Evolutionary conservation across 2,888 invertebrate species (phyloP).

Genomic region (Pasiphila rectangulata): DNA sequence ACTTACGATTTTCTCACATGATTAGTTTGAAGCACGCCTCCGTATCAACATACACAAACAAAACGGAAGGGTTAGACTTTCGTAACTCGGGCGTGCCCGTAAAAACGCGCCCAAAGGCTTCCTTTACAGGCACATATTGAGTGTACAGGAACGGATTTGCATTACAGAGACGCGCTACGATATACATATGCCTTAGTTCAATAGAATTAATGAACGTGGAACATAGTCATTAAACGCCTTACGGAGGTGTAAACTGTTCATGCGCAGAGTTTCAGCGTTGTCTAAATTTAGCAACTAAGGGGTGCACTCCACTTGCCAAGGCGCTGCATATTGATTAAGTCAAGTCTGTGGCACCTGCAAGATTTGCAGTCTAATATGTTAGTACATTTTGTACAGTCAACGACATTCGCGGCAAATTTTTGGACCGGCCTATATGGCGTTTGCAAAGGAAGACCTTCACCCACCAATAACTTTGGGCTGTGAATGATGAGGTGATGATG

Average conservation of each 20-base stretch:
- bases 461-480: too few relatives aligned
- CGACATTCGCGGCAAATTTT: too few relatives aligned
- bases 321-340: constrained; percentile 51
- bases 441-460: too few relatives aligned
- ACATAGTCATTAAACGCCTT: constrained; percentile 71
- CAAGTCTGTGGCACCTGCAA: constrained; percentile 37
- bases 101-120: constrained; percentile 64
- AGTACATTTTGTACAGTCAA: too few relatives aligned
- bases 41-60: constrained; percentile 62
- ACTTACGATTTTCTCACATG: constrained; percentile 37
- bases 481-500: too few relatives aligned
- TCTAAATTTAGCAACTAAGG: constrained; percentile 63
- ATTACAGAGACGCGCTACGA: constrained; percentile 73
- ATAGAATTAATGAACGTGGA: constrained; percentile 69
- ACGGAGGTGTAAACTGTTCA: constrained; percentile 50
- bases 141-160: constrained; percentile 71
- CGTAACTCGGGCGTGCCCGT: constrained; percentile 43
- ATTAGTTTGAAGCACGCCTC: constrained; percentile 33
- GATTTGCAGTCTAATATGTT: constrained; percentile 36
- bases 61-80: constrained; percentile 56
- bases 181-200: constrained; percentile 58
- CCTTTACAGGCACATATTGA: constrained; percentile 66
- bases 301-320: constrained; percentile 45
- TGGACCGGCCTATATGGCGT: too few relatives aligned
- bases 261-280: constrained; percentile 40